Base-by-base conservation (phyloP, 2,797 vertebrate species). In the Clarias pachynema region DNA sequence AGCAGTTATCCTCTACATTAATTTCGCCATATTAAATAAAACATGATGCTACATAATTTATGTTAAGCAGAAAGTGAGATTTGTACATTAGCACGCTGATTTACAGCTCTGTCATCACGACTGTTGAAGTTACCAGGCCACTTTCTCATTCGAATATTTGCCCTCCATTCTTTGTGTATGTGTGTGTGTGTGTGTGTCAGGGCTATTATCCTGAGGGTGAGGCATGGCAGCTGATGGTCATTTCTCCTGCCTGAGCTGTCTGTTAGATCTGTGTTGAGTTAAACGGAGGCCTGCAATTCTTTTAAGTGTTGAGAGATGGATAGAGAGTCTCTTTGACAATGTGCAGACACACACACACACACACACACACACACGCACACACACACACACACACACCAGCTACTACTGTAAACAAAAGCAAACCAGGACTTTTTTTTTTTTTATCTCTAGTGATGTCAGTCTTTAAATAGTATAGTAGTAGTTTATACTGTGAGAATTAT, bases 281-380 rank as follows among this genome's bases (percentile, higher is more conserved):
- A 90, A 86, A 73, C 62, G 77, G 79, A 86, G 89, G 81, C 83
- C 78, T 73, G 57, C 59, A 73, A 26, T 86, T 86, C 86, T 86
- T 90, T 89, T 91, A 92, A 92, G 91, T 93, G 92, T 93, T 92
- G 91, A 95, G 94, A 90, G 85, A 93, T 92, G 89, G 84, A 88
- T 87, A 86, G 82, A 77, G 86, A 82, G 65, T 70, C 26, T 79
- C 78, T 65, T 29, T 79, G 75, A 82, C 85, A 89, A 73, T 85
- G 79, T 82, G 86, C 84, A 77, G 72, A 79, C 65, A 57, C 44
- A 56, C 66, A 70, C 80, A 69, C 62, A 81, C 40, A 81, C 62
- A 81, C 79, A 81, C 79, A 66, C 79, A 66, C 81, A 70, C 40
- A 49, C 63, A 80, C 72, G 34, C 66, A 70, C 80, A 69, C 62